phyloP scores from a whole-genome alignment of 2,113 vertebrate genomes.

The Sylvilagus bachmani region DNA sequence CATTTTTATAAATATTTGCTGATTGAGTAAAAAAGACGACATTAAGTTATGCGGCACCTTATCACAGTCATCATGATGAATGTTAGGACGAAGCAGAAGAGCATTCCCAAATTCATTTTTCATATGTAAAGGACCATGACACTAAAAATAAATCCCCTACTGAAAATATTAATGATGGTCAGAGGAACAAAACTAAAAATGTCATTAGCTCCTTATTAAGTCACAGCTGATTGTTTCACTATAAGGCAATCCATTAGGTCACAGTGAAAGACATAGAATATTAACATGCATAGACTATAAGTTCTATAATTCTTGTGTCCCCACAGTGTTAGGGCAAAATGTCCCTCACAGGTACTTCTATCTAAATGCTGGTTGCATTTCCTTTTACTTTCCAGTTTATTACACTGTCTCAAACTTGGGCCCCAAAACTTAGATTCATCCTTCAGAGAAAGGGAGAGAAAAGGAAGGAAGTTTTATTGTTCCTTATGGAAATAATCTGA shows the following conservation, averaged over 20 bases:
- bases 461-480: background rate
- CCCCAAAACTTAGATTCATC: background rate
- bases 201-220: slow-evolving; percentile 2
- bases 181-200: background rate
- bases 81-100: slow-evolving; percentile 42
- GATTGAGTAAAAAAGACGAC: background rate
- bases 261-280: background rate
- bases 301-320: background rate
- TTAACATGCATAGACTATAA: background rate
- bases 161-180: background rate
- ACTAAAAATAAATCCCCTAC: slow-evolving; percentile 11
- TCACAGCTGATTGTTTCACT: background rate
- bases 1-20: slow-evolving; percentile 1
- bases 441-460: background rate
- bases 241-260: background rate
- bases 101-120: slow-evolving; percentile 36
- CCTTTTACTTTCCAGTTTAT: slow-evolving; percentile 26
- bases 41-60: slow-evolving; percentile 19
- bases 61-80: background rate
- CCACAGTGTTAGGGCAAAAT: background rate
- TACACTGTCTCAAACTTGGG: background rate
- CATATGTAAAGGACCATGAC: background rate
- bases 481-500: background rate
- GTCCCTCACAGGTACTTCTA: background rate
- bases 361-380: background rate